These are phyloP conservation scores for Loxodonta africana DNA, from an alignment of 2,113 vertebrate species.

Conservation along the genomic window DNA sequence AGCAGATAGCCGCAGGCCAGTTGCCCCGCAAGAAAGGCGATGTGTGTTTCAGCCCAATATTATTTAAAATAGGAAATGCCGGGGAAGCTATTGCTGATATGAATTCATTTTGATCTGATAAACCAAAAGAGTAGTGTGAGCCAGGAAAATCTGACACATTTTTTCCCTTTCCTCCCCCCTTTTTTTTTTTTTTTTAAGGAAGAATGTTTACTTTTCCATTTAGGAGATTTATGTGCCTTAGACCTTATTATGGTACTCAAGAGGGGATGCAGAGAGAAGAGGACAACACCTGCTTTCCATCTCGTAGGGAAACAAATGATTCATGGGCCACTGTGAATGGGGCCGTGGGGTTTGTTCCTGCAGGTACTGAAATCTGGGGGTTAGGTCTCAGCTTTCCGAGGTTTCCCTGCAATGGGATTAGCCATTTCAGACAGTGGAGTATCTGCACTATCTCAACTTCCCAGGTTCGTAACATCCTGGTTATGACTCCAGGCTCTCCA, in stretches of 20 bases:
- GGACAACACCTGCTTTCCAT: conserved; percentile 58
- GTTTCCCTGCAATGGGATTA: neutral
- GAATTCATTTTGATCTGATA: conserved; percentile 50
- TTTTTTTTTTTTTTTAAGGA: neutral
- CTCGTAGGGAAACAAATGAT: neutral
- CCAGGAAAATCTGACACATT: conserved; percentile 74
- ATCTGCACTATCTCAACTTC: neutral
- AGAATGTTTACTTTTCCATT: conserved; percentile 73
- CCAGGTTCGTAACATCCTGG: rapidly evolving
- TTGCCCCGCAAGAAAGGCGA: neutral
- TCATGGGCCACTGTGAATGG: neutral
- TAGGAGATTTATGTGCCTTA: conserved; percentile 57
- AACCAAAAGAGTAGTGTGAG: neutral
- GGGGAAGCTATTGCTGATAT: neutral
- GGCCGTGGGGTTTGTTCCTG: neutral
- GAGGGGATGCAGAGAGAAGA: neutral
- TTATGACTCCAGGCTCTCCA: neutral
- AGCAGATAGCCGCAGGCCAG: neutral
- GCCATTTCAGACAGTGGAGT: neutral
- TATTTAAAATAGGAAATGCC: conserved; percentile 41
- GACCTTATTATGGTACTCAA: neutral
- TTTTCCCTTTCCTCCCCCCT: conserved; percentile 14
- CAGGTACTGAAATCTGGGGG: neutral
- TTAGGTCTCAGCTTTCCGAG: neutral
- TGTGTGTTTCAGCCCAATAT: neutral